Percentiles rank a stretch among this genome's conserved stretches.
phyloP scores from a whole-genome alignment of 2,797 vertebrate species.

The Sarcoramphus papa region DNA sequence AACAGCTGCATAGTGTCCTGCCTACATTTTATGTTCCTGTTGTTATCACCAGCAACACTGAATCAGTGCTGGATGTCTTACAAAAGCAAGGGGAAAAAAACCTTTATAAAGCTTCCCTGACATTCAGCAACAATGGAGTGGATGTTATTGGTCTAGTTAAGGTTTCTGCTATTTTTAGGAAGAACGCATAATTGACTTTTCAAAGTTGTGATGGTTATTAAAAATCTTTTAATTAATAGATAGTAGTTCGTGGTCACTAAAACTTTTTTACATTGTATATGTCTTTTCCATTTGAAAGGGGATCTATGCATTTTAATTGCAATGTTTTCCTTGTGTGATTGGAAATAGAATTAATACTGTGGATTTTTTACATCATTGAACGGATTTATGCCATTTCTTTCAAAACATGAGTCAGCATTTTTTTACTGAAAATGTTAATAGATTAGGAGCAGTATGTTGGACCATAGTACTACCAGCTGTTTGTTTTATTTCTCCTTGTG shows the following conservation, averaged over 20 bases:
- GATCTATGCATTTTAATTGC: not conserved
- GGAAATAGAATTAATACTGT: not conserved
- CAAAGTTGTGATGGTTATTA: not conserved
- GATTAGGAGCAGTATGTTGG: conserved; percentile 26
- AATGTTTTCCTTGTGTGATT: not conserved
- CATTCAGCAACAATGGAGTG: not conserved
- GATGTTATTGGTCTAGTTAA: not conserved
- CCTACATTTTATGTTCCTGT: not conserved
- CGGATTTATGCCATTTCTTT: conserved; percentile 15
- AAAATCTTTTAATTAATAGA: not conserved
- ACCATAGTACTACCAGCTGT: conserved; percentile 23
- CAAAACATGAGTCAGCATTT: conserved; percentile 18
- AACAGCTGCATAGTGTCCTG: not conserved
- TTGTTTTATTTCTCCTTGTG: conserved; percentile 69
- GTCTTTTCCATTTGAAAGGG: not conserved
- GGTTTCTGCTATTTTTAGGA: not conserved
- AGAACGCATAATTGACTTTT: not conserved
- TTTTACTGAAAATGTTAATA: not conserved
- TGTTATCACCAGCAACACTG: not conserved
- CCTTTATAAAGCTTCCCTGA: not conserved
- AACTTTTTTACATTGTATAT: not conserved
- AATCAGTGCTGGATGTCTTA: not conserved
- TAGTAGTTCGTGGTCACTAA: not conserved
- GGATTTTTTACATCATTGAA: not conserved
- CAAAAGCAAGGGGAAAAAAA: accelerated